Base-by-base conservation (phyloP, 2,797 vertebrate species). In the Chaenodraco wilsoni region DNA sequence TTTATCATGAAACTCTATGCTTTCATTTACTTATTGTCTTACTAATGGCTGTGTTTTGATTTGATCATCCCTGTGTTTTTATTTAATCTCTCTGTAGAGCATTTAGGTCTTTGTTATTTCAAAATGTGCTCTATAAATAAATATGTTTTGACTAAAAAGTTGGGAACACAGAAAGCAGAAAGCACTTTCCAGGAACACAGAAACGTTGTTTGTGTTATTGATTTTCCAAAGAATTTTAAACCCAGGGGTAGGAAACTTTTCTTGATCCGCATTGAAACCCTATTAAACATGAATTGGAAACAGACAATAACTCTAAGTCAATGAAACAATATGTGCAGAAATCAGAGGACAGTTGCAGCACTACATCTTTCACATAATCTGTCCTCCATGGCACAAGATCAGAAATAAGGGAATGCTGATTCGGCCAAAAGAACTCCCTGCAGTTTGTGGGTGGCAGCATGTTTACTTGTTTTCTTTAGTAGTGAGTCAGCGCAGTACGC, bases 401-500 rank as follows among this genome's bases (percentile, higher is more conserved):
- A 6, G 3, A 33, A 51, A n/a, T 63, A 13, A 51, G 17, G 0
- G 11, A 57, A 58, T 40, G 40, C 49, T 16, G 52, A 52, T 5
- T 49, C 11, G 9, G 9, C 7, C 10, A 16, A 64, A 27, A 52
- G 13, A 13, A 8, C 21, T 57, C 44, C 19, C 43, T 44, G 41
- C n/a, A 23, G 13, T 43, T 37, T 5, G 48, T 37, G 59, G 40
- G 65, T n/a, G 49, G 72, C 69, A 72, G 48, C 44, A 9, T 57
- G 61, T 84, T 72, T 54, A 14, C 50, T 69, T 60, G 51, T 59
- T 78, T 68, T 43, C 60, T 60, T 59, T 71, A 74, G 58, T 6
- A 17, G 64, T 80, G 69, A 85, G 55, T 85, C 76, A 74, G 40
- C 52, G 33, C 37, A 60, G 15, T 13, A 1, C 70, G 37, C 59